Conservation (phyloP, 1,140 invertebrate genomes). For the Sipha flava region DNA sequence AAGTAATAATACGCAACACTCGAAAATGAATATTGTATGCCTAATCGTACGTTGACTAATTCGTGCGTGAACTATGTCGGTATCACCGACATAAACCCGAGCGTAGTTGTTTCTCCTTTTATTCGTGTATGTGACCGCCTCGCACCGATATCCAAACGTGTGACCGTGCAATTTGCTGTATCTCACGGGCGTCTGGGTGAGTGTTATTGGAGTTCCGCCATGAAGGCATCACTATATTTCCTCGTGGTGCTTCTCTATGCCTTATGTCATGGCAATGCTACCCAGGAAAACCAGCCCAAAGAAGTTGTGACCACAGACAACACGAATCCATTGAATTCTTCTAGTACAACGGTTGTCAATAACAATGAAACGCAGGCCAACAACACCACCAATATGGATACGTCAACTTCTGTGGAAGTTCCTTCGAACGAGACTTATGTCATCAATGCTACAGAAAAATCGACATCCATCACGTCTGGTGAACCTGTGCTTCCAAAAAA, state of each 20-base stretch:
- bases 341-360: too few relatives aligned
- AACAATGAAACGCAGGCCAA: too few relatives aligned
- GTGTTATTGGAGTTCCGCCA: not conserved
- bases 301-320: not conserved
- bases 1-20: not conserved
- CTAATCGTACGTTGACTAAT: not conserved
- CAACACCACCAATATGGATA: too few relatives aligned
- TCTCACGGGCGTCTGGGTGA: too few relatives aligned
- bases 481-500: constrained; percentile 71
- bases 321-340: too few relatives aligned
- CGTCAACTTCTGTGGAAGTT: not conserved
- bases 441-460: constrained; percentile 27
- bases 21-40: not conserved
- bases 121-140: not conserved
- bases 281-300: too few relatives aligned
- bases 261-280: too few relatives aligned
- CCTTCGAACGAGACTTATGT: not conserved
- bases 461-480: constrained; percentile 41
- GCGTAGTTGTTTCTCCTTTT: not conserved
- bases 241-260: not conserved
- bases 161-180: too few relatives aligned
- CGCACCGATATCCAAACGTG: too few relatives aligned
- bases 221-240: not conserved
- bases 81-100: not conserved
- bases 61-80: not conserved